phyloP scores from a whole-genome alignment of 2,888 invertebrate species.

The Oegoconia quadripuncta region DNA sequence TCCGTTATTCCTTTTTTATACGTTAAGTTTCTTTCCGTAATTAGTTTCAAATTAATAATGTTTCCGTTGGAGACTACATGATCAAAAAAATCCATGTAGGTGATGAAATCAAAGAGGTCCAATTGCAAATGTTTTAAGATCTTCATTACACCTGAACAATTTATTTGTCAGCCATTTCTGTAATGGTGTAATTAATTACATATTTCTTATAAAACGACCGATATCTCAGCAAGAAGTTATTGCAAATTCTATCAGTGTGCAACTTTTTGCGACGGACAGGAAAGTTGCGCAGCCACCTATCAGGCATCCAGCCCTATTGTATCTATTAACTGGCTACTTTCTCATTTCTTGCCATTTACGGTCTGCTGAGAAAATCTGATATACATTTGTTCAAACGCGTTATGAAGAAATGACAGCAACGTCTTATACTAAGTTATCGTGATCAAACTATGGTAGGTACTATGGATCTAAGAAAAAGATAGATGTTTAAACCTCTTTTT shows the following conservation, averaged over 20 bases:
- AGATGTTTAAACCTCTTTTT: no score
- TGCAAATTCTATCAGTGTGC: constrained; percentile 52
- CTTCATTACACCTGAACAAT: constrained; percentile 36
- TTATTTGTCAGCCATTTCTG: constrained; percentile 45
- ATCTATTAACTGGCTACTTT: constrained; percentile 75
- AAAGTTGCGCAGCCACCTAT: constrained; percentile 65
- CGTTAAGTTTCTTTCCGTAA: no score
- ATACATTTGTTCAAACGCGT: constrained; percentile 15
- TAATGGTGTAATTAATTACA: constrained; percentile 62
- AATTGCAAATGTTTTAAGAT: constrained; percentile 40
- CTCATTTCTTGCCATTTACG: constrained; percentile 74
- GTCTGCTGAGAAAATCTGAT: constrained; percentile 65
- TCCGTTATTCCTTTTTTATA: no score
- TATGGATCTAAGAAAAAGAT: no score
- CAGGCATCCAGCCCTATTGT: constrained; percentile 69
- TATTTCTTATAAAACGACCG: constrained; percentile 57
- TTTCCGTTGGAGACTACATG: no score
- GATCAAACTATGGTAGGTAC: no score
- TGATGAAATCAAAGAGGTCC: no score
- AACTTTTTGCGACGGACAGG: constrained; percentile 63
- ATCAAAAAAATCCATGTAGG: no score
- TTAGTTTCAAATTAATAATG: no score
- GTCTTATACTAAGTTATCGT: no score
- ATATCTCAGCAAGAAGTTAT: constrained; percentile 37
- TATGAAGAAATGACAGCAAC: constrained; percentile 12